These are phyloP conservation scores for Tyrophagus putrescentiae DNA, from an alignment of 1,140 invertebrate genomes.

Conservation along the genomic window DNA sequence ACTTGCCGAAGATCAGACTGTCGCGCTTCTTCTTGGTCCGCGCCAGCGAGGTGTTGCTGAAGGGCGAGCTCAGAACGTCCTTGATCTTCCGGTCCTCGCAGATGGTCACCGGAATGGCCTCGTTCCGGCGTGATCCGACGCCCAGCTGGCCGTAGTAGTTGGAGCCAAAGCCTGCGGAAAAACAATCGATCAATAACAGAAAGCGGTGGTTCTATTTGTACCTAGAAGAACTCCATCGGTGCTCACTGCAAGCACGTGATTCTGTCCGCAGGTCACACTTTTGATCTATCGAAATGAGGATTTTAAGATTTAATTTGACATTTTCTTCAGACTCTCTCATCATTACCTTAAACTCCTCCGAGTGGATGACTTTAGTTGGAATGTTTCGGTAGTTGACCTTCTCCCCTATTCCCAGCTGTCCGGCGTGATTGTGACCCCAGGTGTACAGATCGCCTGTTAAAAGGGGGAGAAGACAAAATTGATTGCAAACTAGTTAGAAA, in stretches of 20 bases:
- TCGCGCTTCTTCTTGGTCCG: neutral
- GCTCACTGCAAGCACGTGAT: neutral
- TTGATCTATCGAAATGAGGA: too few species aligned
- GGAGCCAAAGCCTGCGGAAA: conserved; percentile 11
- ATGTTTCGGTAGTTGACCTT: conserved; percentile 11
- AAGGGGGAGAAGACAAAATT: too few species aligned
- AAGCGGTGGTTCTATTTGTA: too few species aligned
- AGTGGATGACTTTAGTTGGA: conserved; percentile 6
- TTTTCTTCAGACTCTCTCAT: too few species aligned
- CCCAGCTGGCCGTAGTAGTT: conserved; percentile 18
- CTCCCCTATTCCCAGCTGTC: conserved; percentile 43
- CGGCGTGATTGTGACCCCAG: conserved; percentile 51
- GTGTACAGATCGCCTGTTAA: conserved; percentile 47
- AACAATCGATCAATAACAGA: too few species aligned
- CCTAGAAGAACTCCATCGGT: neutral
- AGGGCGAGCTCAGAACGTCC: conserved; percentile 9
- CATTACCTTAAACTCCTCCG: conserved; percentile 6
- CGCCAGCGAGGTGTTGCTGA: conserved; percentile 15
- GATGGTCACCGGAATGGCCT: neutral
- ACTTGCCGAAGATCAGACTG: conserved; percentile 15
- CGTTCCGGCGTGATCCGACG: neutral
- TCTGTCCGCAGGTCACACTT: conserved; percentile 15
- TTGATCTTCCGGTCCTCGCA: neutral
- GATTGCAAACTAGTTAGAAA: too few species aligned
- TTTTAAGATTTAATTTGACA: too few species aligned